Evolutionary conservation across 2,797 vertebrate genomes (phyloP), one percentile per base, ranked within the genome.

Genomic region (Rhyacichthys aspro): DNA sequence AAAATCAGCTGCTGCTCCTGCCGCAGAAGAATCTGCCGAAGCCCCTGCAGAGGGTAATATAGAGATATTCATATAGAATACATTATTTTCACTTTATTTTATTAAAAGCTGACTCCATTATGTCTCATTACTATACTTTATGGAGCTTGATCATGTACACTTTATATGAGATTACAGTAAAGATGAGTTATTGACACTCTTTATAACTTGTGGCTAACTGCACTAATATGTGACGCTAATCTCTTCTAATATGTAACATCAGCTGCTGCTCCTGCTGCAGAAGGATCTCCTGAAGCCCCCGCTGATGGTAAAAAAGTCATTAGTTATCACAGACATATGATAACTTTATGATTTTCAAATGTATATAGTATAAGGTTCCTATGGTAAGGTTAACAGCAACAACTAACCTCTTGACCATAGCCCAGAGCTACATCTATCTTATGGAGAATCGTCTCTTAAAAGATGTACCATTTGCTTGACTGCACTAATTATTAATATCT

Each of bases 401-500:
- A 34, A 55, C 43, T 55, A 9, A 58, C 43, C 15, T 49, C 42
- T 34, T 48, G 2, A 45, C 16, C n/a, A 18, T 34, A 53, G 18
- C 18, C 53, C 39, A 5, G 46, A 52, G 19, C 23, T 57, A 15
- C 52, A 48, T 16, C n/a, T 23, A 18, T 23, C 15, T 43, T 12
- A 32, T 1, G 5, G 0, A 9, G 42, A 6, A 14, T 64, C 8
- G 56, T 74, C 38, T 69, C 14, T 44, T 32, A 11, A 5, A 55
- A 63, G 39, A 41, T 50, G 41, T 52, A 7, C 34, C 38, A 46
- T 47, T 37, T 70, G 74, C 74, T 75, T 57, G 5, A 28, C 15
- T 36, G 56, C 67, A 11, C 67, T 71, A 70, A 74, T 63, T 16
- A 67, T 50, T 76, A 57, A 86, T 62, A 72, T 74, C 59, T 86